Evolutionary conservation across 2,797 vertebrate species (phyloP), one percentile per base, ranked within the genome.

Genomic region (Nothura maculosa): DNA sequence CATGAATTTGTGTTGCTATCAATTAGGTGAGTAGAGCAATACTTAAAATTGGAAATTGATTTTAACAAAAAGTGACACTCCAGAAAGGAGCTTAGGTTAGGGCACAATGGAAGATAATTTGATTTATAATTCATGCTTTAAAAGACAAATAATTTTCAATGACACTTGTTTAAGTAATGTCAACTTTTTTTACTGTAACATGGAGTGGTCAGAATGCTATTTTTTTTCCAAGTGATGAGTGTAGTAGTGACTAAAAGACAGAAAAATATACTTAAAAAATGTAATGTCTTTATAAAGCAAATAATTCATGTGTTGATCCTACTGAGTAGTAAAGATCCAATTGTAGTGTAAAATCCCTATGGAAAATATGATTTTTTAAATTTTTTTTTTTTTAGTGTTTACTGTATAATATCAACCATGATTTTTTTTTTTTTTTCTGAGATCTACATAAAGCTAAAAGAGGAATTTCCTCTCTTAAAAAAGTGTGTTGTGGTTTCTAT

Each of bases 11-110:
- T 91, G 75, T 96, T 97, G 84, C 90, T 96, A 85, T 95, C 96
- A 96, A 94, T 98, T 97, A 96, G 81, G 88, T 83, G 92, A 85
- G 80, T 67, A 81, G 38, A 96, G 58, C 74, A 95, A 81, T 92
- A 92, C 81, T 95, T 96, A 81, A 93, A 96, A 91, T 91, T 85
- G 73, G 91, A 96, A 97, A 96, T 86, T 97, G 93, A 97, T 81
- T 92, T 95, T 97, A 96, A 97, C 80, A 94, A 76, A 96, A 96
- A 97, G 87, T 97, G 96, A 96, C 94, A 97, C 57, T 95, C 96
- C 34, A 75, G 68, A 52, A 93, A 89, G 84, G 91, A 94, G 75
- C 96, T 96, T 96, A 96, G 78, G 81, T 96, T 95, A 91, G 90
- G 83, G 73, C 76, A 96, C 64, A 96, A 80, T 47, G 6, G 12